These are phyloP conservation scores for Thamnaconus septentrionalis DNA, from an alignment of 2,113 vertebrate genomes.

Conservation along the genomic window DNA sequence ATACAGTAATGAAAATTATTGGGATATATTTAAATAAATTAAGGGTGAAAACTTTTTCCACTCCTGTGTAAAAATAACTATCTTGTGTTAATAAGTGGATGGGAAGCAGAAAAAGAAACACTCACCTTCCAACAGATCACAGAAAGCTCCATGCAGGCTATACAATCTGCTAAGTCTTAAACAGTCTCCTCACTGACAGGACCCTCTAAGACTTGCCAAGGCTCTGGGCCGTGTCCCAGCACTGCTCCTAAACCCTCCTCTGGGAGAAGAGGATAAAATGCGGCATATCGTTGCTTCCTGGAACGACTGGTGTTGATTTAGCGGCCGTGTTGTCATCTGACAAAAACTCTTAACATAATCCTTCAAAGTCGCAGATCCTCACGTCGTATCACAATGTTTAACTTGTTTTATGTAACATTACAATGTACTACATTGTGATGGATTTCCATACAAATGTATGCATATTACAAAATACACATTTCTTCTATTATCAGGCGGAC, in stretches of 20 bases:
- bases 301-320: slow-evolving; percentile 2
- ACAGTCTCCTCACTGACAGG: slow-evolving; percentile 27
- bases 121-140: slow-evolving; percentile 15
- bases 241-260: slow-evolving; percentile 17
- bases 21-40: too few relatives aligned
- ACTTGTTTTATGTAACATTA: background rate
- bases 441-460: background rate
- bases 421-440: background rate
- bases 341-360: background rate
- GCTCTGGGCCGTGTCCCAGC: slow-evolving; percentile 23
- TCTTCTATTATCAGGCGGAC: slow-evolving; percentile 8
- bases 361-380: background rate
- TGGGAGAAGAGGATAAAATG: slow-evolving; percentile 3
- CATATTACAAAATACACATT: background rate
- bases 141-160: slow-evolving; percentile 10
- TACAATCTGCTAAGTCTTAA: slow-evolving; percentile 42
- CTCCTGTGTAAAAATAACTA: too few relatives aligned
- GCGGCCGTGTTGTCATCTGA: slow-evolving; percentile 4
- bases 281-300: slow-evolving; percentile 3
- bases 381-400: background rate
- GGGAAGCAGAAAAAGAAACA: slow-evolving; percentile 6
- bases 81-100: too few relatives aligned
- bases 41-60: too few relatives aligned
- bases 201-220: slow-evolving; percentile 22
- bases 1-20: too few relatives aligned